phyloP scores from a whole-genome alignment of 1,140 invertebrate genomes.

The Micrasema minimum region DNA sequence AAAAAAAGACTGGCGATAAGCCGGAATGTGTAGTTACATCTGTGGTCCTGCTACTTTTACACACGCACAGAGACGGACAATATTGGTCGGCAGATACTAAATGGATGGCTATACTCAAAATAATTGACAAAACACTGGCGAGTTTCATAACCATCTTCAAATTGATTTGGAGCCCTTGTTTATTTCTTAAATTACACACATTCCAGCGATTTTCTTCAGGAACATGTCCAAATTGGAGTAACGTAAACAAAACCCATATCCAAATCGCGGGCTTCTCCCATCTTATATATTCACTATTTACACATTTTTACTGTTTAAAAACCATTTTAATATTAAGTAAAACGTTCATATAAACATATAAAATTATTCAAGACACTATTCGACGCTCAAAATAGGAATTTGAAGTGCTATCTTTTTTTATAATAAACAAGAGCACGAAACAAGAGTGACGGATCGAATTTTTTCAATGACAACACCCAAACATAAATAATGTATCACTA shows the following conservation, averaged over 20 bases:
- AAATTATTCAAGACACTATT: constrained; percentile 36
- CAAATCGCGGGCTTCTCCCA: constrained; percentile 2
- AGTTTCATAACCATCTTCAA: constrained; percentile 33
- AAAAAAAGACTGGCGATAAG: too few species aligned
- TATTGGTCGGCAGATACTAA: constrained; percentile 45
- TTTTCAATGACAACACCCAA: constrained; percentile 45
- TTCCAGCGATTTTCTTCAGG: constrained; percentile 11
- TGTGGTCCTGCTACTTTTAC: constrained; percentile 57
- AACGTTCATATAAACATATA: constrained; percentile 35
- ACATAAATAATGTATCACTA: constrained; percentile 12
- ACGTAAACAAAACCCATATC: constrained; percentile 26
- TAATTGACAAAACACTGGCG: constrained; percentile 15
- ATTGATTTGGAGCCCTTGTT: constrained; percentile 12
- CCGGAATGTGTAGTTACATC: constrained; percentile 55
- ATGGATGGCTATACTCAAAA: background rate
- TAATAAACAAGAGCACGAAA: constrained; percentile 32
- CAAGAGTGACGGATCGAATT: constrained; percentile 40
- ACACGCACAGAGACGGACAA: constrained; percentile 63
- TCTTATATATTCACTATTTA: constrained; percentile 3
- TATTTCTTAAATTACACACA: constrained; percentile 29
- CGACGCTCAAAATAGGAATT: constrained; percentile 40
- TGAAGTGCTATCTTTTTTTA: constrained; percentile 25
- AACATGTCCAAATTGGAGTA: constrained; percentile 22
- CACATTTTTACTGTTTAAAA: background rate
- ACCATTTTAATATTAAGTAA: too few species aligned